Evolutionary conservation across 2,888 invertebrate genomes (phyloP).

Genomic region (Geophilus truncorum): DNA sequence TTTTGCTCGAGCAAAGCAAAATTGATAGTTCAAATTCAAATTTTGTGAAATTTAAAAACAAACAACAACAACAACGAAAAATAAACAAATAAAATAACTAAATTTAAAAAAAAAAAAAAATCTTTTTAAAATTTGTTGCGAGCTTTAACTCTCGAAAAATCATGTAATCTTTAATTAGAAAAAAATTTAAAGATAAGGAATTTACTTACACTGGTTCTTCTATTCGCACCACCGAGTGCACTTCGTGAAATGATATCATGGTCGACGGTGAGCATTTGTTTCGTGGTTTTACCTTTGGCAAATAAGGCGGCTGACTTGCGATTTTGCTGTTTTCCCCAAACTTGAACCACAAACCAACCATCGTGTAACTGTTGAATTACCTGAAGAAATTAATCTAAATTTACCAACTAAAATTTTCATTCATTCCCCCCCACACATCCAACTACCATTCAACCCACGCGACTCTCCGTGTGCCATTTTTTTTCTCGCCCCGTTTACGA

Average conservation of each 20-base stretch:
- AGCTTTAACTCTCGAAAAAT: not conserved
- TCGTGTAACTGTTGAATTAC: slow-evolving; percentile 51
- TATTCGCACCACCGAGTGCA: not conserved
- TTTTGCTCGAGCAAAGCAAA: too few species aligned
- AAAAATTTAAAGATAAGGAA: not conserved
- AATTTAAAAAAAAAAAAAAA: slow-evolving; percentile 3
- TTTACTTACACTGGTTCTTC: not conserved
- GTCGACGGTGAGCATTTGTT: slow-evolving; percentile 45
- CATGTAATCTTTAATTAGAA: too few species aligned
- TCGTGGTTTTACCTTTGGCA: slow-evolving; percentile 43
- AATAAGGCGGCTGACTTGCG: slow-evolving; percentile 40
- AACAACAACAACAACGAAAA: too few species aligned
- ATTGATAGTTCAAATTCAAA: too few species aligned
- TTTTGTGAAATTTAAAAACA: too few species aligned
- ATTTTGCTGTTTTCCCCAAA: slow-evolving; percentile 53
- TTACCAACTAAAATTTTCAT: not conserved
- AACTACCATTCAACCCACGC: not conserved
- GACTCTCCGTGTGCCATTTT: not conserved
- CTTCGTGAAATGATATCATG: slow-evolving; percentile 38
- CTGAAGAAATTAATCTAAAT: slow-evolving; percentile 42
- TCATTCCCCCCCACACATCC: not conserved
- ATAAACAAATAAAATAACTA: slow-evolving; percentile 28
- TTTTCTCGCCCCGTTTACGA: not conserved
- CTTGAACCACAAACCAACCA: slow-evolving; percentile 51
- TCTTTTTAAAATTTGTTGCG: too few species aligned